Evolutionary conservation across 2,888 invertebrate species (phyloP), one percentile per base, ranked within the genome.

Genomic region (Parthenolecanium corni): DNA sequence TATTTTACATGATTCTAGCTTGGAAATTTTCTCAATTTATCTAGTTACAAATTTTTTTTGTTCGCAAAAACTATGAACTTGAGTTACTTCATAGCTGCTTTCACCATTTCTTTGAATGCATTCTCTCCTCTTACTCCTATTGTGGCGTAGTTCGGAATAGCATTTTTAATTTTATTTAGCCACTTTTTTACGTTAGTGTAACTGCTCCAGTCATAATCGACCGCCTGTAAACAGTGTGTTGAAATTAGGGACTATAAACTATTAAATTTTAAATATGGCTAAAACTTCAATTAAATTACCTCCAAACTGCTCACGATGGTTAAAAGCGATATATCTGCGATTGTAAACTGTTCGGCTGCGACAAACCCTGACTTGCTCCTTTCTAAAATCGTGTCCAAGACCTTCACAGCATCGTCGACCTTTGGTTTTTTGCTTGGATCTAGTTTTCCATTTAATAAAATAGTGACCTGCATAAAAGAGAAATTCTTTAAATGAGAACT

Each of bases 241-340:
- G n/a, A n/a, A 18, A 20, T 20, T 18, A 3, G 3, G 12, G 20
- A 21, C n/a, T 18, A 20, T 21, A 21, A 6, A 20, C 18, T 21
- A 20, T 12, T 18, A 38, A 54, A 44, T 5, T 18, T 20, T 44
- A 44, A 44, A 9, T 18, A 2, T 44, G 9, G 3, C 9, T n/a
- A 18, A 44, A 14, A 20, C 31, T 31, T 31, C 18, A n/a, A 44
- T 20, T n/a, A n/a, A n/a, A n/a, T 18, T 53, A 63, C 63, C 54
- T 63, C 53, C 20, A 63, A 54, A 36, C 54, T 54, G 31, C 36
- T 47, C 12, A 54, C 25, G 2, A n/a, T n/a, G 5, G 49, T 38
- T 1, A 63, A 16, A 12, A 63, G 5, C 24, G 63, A 63, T 47
- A 63, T 53, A 47, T 63, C 63, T 9, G 63, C 63, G n/a, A 63